These are phyloP conservation scores for Lophius piscatorius DNA, from an alignment of 2,113 vertebrate species.

Conservation along the genomic window DNA sequence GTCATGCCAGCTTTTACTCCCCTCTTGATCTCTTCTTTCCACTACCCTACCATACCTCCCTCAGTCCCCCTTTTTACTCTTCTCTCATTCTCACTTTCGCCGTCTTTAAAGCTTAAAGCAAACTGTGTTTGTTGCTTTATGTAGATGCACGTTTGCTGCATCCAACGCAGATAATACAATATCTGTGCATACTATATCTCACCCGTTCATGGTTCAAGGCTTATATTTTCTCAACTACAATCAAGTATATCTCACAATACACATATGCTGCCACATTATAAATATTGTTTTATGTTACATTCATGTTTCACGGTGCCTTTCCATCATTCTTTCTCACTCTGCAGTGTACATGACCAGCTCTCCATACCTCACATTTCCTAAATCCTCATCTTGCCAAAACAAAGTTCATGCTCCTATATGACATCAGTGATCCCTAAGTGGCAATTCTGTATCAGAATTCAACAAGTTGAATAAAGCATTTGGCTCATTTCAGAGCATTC, in stretches of 20 bases:
- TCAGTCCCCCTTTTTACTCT: constrained; percentile 45
- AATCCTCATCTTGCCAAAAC: constrained; percentile 56
- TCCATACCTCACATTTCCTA: constrained; percentile 53
- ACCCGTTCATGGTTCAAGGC: too few relatives aligned
- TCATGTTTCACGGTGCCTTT: constrained; percentile 13
- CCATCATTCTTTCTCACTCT: constrained; percentile 3
- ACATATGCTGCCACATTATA: too few relatives aligned
- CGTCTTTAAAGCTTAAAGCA: constrained; percentile 34
- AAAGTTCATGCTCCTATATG: constrained; percentile 51
- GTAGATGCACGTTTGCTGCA: constrained; percentile 4
- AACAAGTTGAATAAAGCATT: constrained; percentile 63
- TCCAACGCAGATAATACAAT: background rate
- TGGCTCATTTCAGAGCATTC: constrained; percentile 60
- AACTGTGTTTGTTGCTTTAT: constrained; percentile 16
- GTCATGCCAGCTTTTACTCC: constrained; percentile 66
- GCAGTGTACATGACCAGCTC: constrained; percentile 20
- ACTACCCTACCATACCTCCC: constrained; percentile 43
- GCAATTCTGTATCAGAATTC: constrained; percentile 62
- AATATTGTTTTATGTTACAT: too few relatives aligned
- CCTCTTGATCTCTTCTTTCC: constrained; percentile 54
- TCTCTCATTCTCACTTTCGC: constrained; percentile 17
- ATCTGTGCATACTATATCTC: too few relatives aligned
- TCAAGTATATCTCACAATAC: too few relatives aligned
- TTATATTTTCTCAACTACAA: too few relatives aligned
- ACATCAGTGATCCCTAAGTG: constrained; percentile 61